Base-by-base conservation (phyloP, 2,797 vertebrate genomes). In the Artibeus jamaicensis region DNA sequence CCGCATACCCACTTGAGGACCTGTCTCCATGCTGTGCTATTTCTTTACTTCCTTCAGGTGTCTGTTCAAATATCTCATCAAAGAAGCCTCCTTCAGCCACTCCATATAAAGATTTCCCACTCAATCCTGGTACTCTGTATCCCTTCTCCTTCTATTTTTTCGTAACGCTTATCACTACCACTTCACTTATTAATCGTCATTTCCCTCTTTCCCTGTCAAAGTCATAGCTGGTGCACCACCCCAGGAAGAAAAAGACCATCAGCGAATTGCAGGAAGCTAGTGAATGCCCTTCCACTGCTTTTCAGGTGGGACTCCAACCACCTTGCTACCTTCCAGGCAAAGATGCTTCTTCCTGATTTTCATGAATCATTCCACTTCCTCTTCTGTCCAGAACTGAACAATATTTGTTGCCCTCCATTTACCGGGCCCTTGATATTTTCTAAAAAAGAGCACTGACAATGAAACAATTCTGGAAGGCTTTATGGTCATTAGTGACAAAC, bases 391-490 rank as follows among this genome's bases (percentile, higher is more conserved):
- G 32, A 88, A 84, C 34, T 59, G 48, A 93, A 87, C 9, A 73
- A 26, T 84, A 78, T 67, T 37, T 78, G 55, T 92, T 48, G 32
- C 39, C 71, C 76, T 82, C 42, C 37, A 70, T 76, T 94, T 70
- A 55, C 48, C 86, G 46, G 34, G 32, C 62, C 57, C 77, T 76
- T 59, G 46, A 32, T 73, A 93, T 57, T 95, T 91, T 94, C 62
- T 82, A 74, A 88, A 77, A 77, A 92, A 84, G 39, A 91, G 18
- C 14, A 32, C n/a, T 90, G 88, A 71, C 18, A 91, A 68, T 67
- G 86, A 95, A 95, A 92, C 32, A 81, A 78, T 34, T 83, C 78
- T 82, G 81, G 29, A 83, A 93, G 46, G n/a, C 26, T 71, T 86
- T 74, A 74, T 67, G 85, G 94, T 73, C 88, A 48, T 82, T 37